phyloP scores from a whole-genome alignment of 2,888 invertebrate species.

The Drosophila ezoana region DNA sequence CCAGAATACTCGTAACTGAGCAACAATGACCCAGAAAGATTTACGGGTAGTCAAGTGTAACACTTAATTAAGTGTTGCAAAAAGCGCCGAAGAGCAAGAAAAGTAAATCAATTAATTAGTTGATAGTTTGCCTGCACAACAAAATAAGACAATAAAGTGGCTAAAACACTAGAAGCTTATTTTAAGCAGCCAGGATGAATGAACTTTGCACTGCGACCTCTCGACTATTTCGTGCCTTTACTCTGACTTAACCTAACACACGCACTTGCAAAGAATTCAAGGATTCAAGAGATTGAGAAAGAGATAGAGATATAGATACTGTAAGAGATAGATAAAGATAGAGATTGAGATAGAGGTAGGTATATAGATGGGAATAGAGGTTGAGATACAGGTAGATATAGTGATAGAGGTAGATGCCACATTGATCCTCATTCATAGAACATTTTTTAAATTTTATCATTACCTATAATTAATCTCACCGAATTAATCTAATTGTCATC shows the following conservation, averaged over 20 bases:
- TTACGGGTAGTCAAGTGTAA: slow-evolving; percentile 47
- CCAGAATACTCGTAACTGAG: slow-evolving; percentile 40
- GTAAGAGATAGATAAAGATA: too few species aligned
- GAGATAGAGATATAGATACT: too few species aligned
- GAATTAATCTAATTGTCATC: not conserved
- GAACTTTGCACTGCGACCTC: too few species aligned
- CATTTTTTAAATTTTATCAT: not conserved
- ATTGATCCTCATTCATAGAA: not conserved
- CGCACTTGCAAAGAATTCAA: too few species aligned
- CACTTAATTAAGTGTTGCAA: slow-evolving; percentile 48
- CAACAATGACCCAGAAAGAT: slow-evolving; percentile 65
- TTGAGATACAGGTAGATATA: too few species aligned
- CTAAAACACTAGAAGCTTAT: slow-evolving; percentile 2
- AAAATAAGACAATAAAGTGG: not conserved
- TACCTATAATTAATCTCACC: not conserved
- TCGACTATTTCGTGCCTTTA: too few species aligned
- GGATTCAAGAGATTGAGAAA: too few species aligned
- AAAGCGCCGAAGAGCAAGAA: slow-evolving; percentile 12
- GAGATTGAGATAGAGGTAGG: too few species aligned
- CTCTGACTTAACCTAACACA: too few species aligned
- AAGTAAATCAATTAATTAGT: slow-evolving; percentile 46
- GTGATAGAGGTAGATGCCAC: too few species aligned
- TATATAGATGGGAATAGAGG: too few species aligned
- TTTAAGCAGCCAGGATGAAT: not conserved
- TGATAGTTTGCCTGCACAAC: slow-evolving; percentile 19